A percentile compares a stretch with the other conserved stretches of the same genome.
phyloP scores from a whole-genome alignment of 1,140 invertebrate species.

The Pseudomyrmex pallidus region DNA sequence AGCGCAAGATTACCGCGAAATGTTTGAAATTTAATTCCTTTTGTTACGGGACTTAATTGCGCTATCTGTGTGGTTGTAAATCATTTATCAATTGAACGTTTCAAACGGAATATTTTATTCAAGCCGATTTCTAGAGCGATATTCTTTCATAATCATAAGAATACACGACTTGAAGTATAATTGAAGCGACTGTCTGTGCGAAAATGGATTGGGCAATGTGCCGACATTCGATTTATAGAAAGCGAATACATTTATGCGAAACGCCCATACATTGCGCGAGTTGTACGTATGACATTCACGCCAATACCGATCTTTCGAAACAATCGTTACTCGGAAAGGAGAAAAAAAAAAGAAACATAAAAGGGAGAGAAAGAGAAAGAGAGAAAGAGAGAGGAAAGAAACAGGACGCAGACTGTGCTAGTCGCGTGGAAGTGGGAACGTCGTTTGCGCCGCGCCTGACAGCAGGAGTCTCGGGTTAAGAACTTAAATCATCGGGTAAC shows the following conservation, averaged over 20 bases:
- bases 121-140: constrained; percentile 22
- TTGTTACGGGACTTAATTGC: neutral
- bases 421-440: constrained; percentile 71
- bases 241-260: constrained; percentile 39
- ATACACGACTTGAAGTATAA: neutral
- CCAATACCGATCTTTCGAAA: constrained; percentile 55
- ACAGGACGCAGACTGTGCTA: constrained; percentile 29
- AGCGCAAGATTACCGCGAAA: neutral
- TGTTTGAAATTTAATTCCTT: neutral
- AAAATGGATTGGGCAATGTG: constrained; percentile 35
- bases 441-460: constrained; percentile 76
- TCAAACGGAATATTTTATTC: neutral
- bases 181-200: constrained; percentile 22
- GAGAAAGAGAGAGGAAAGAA: neutral
- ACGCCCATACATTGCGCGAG: constrained; percentile 17
- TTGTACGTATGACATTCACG: constrained; percentile 40
- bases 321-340: constrained; percentile 57
- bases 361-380: neutral
- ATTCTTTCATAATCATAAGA: constrained; percentile 2
- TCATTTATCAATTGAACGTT: constrained; percentile 5
- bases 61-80: neutral
- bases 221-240: constrained; percentile 39
- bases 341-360: constrained; percentile 6
- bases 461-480: constrained; percentile 77
- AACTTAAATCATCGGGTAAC: constrained; percentile 77